Evolutionary conservation across 2,888 invertebrate species (phyloP).

Genomic region (Dryocosmus kuriphilus): DNA sequence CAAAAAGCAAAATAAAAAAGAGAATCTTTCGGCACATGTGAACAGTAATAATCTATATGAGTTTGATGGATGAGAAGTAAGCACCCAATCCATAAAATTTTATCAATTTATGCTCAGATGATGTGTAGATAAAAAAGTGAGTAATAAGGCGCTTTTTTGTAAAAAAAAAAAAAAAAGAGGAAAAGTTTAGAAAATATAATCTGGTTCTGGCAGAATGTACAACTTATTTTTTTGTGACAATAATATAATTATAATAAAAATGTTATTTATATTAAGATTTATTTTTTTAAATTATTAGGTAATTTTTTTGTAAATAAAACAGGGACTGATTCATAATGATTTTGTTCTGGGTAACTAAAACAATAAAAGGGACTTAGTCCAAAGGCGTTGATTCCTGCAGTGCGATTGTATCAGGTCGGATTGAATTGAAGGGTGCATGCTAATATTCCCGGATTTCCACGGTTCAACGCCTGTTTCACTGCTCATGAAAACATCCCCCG

Average conservation of each 20-base stretch:
- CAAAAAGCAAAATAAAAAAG: slow-evolving; percentile 23
- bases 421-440: slow-evolving; percentile 56
- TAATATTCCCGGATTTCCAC: slow-evolving; percentile 65
- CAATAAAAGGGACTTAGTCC: slow-evolving; percentile 45
- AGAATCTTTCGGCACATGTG: slow-evolving; percentile 35
- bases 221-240: background rate
- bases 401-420: slow-evolving; percentile 54
- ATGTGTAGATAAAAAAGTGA: background rate
- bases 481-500: slow-evolving; percentile 64
- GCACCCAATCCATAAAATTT: slow-evolving; percentile 22
- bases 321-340: background rate
- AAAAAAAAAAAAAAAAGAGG: background rate
- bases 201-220: no score
- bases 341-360: slow-evolving; percentile 2
- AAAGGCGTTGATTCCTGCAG: slow-evolving; percentile 46
- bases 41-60: slow-evolving; percentile 19
- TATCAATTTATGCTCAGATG: background rate
- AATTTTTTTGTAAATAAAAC: background rate
- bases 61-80: slow-evolving; percentile 35
- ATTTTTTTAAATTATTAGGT: no score
- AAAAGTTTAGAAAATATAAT: no score
- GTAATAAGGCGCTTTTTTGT: background rate
- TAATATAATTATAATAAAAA: background rate
- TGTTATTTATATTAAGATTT: background rate
- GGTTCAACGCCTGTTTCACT: slow-evolving; percentile 67